Percentiles rank a stretch among this genome's conserved stretches.
Conservation (phyloP, 2,113 vertebrate species). For the Athene noctua region DNA sequence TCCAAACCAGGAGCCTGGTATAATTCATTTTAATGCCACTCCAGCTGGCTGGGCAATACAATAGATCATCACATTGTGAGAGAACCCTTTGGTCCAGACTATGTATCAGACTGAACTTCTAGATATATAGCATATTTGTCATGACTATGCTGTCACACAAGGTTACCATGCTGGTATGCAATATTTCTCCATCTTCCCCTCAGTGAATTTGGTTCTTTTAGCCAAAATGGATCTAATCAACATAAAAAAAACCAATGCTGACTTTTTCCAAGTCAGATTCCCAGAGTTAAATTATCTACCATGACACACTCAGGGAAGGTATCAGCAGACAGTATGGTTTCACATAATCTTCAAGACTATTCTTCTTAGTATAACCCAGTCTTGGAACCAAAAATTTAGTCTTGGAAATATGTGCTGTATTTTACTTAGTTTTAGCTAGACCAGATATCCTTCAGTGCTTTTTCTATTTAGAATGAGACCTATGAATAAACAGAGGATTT, state of each 20-base stretch:
- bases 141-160: neutral
- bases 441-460: neutral
- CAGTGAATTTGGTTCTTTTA: neutral
- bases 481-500: neutral
- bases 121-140: neutral
- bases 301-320: neutral
- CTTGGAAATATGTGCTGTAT: neutral
- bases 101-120: constrained; percentile 35
- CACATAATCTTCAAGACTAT: neutral
- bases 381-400: neutral
- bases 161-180: neutral
- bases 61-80: constrained; percentile 26
- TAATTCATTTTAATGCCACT: constrained; percentile 62
- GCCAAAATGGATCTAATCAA: neutral
- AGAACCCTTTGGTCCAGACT: constrained; percentile 34
- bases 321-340: neutral
- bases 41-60: constrained; percentile 32
- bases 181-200: neutral
- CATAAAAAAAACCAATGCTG: neutral
- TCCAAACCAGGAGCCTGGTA: constrained; percentile 17
- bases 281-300: neutral
- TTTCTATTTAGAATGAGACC: neutral
- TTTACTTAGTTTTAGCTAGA: neutral
- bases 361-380: neutral
- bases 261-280: neutral